A percentile compares a stretch with the other conserved stretches of the same genome.
These are phyloP conservation scores for Aproaerema taeniolella DNA, from an alignment of 2,888 invertebrate genomes.

Conservation along the genomic window DNA sequence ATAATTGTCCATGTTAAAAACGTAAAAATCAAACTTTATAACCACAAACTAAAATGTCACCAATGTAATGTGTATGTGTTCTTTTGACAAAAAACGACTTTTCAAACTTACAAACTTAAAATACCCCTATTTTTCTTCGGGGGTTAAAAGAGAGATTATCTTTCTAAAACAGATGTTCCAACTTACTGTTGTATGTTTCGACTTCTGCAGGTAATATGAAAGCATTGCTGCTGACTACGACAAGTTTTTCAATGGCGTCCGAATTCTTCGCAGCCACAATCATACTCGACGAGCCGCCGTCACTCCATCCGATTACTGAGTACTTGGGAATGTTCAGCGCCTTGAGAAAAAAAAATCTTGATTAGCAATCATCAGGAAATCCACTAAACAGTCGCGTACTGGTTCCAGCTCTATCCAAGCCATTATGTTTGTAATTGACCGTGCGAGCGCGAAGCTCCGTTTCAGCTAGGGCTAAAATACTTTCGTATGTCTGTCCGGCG, in stretches of 20 bases:
- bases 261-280: conserved; percentile 86
- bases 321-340: conserved; percentile 80
- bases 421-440: too few relatives aligned
- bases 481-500: too few relatives aligned
- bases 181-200: conserved; percentile 42
- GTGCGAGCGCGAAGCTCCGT: too few relatives aligned
- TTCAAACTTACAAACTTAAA: too few relatives aligned
- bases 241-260: conserved; percentile 81
- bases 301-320: conserved; percentile 93
- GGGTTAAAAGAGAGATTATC: not conserved
- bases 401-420: too few relatives aligned
- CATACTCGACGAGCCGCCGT: conserved; percentile 88
- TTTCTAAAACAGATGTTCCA: too few relatives aligned
- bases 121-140: not conserved
- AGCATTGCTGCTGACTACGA: conserved; percentile 88
- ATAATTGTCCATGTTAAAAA: too few relatives aligned
- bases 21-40: not conserved
- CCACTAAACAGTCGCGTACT: too few relatives aligned
- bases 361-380: too few relatives aligned
- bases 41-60: not conserved
- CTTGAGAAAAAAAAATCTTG: conserved; percentile 43
- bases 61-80: not conserved
- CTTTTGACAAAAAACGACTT: not conserved
- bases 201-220: conserved; percentile 84
- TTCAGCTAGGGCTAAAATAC: too few relatives aligned